Conservation (phyloP, 2,113 vertebrate genomes). For the Gymnocephalus cernua region DNA sequence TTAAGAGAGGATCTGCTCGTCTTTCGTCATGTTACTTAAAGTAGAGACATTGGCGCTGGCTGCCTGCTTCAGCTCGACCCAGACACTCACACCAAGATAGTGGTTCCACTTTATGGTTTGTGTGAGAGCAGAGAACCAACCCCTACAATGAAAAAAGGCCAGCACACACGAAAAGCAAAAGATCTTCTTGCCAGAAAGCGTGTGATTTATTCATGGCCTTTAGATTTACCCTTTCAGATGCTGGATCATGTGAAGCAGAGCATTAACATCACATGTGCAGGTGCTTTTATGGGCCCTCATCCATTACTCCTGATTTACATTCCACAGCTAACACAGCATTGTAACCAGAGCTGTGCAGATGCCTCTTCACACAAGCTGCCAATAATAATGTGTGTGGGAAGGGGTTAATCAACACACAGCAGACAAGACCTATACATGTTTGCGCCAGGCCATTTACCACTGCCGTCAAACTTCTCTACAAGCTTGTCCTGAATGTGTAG, state of each 20-base stretch:
- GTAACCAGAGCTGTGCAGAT: conserved; percentile 62
- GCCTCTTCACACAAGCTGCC: conserved; percentile 44
- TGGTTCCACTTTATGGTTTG: conserved; percentile 63
- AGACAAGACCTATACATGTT: conserved; percentile 22
- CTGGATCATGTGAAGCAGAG: conserved; percentile 78
- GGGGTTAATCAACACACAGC: conserved; percentile 47
- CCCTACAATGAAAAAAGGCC: conserved; percentile 53
- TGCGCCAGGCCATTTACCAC: conserved; percentile 37
- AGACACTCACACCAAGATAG: conserved; percentile 39
- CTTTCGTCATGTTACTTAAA: conserved; percentile 64
- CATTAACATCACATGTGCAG: conserved; percentile 76
- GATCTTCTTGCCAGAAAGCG: conserved; percentile 60
- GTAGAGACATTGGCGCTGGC: conserved; percentile 43
- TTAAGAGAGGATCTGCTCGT: conserved; percentile 46
- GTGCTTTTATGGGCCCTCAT: conserved; percentile 77
- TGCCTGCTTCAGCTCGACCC: conserved; percentile 45
- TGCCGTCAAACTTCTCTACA: conserved; percentile 9
- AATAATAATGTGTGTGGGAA: conserved; percentile 27
- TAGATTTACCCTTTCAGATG: conserved; percentile 77
- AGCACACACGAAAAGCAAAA: conserved; percentile 60
- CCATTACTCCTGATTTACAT: conserved; percentile 80
- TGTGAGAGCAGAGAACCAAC: conserved; percentile 62
- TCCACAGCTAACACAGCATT: conserved; percentile 53
- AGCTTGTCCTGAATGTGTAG: conserved; percentile 9
- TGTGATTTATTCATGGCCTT: conserved; percentile 76